Conservation (phyloP, 2,888 invertebrate species). For the Pachycephus smyrnensis region DNA sequence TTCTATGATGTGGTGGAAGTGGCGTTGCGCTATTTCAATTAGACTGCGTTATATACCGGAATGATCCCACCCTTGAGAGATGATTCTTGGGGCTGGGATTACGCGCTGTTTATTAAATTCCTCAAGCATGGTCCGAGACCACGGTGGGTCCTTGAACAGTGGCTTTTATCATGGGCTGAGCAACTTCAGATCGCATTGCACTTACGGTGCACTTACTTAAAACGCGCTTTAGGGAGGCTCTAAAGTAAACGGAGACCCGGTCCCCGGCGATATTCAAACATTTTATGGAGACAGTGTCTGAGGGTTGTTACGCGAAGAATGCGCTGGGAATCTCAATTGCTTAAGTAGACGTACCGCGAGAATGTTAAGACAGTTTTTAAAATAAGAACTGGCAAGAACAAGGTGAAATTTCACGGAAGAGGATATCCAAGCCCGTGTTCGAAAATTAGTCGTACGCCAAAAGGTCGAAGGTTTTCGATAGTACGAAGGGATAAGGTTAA, state of each 20-base stretch:
- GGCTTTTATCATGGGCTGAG: not conserved
- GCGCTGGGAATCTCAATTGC: not conserved
- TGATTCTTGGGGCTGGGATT: not conserved
- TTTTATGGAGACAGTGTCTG: not conserved
- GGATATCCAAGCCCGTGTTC: not conserved
- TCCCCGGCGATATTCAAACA: not conserved
- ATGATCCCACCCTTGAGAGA: not conserved
- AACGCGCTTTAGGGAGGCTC: not conserved
- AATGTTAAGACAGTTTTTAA: not conserved
- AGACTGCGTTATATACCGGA: not conserved
- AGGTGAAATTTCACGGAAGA: not conserved
- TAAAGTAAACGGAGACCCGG: not conserved
- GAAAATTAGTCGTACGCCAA: not conserved
- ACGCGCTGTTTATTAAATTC: conserved; percentile 9
- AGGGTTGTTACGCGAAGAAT: not conserved
- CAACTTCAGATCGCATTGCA: not conserved
- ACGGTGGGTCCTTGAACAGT: not conserved
- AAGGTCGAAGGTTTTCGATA: not conserved
- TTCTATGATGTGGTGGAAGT: not conserved
- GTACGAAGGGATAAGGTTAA: not conserved
- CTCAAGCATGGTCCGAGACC: not conserved
- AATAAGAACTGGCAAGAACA: not conserved
- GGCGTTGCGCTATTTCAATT: not conserved
- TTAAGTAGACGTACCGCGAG: not conserved
- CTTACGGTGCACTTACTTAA: not conserved